Percentiles rank a stretch among this genome's conserved stretches.
phyloP scores from a whole-genome alignment of 2,797 vertebrate genomes.

The Dicrostonyx torquatus region DNA sequence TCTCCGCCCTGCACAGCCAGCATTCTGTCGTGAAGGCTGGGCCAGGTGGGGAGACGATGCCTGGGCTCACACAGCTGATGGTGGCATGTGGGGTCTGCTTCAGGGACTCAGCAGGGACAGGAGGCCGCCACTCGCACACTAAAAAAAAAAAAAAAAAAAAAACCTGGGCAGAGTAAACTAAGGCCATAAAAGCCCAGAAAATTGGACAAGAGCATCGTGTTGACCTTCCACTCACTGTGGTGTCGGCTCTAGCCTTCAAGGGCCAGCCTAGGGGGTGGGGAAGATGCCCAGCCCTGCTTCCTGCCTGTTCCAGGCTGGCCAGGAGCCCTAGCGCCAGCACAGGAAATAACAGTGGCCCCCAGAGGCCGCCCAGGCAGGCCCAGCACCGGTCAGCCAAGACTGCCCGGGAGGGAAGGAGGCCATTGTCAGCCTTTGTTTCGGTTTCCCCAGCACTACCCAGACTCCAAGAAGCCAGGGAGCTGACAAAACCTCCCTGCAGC shows the following conservation, averaged over 20 bases:
- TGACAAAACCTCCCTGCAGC: slow-evolving; percentile 52
- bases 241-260: slow-evolving; percentile 21
- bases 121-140: not conserved
- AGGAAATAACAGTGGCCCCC: slow-evolving; percentile 80
- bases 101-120: not conserved
- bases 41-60: not conserved
- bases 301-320: slow-evolving; percentile 71
- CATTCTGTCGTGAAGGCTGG: not conserved
- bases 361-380: slow-evolving; percentile 65
- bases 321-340: slow-evolving; percentile 73
- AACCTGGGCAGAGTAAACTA: not conserved
- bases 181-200: not conserved
- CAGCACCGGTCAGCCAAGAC: not conserved
- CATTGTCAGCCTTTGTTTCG: slow-evolving; percentile 78
- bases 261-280: slow-evolving; percentile 56
- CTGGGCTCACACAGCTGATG: slow-evolving; percentile 5
- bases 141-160: not conserved
- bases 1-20: not conserved
- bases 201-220: accelerated
- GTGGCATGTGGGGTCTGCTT: not conserved
- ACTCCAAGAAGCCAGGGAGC: slow-evolving; percentile 68
- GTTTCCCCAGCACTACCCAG: slow-evolving; percentile 59
- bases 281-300: slow-evolving; percentile 75
- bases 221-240: not conserved
- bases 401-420: slow-evolving; percentile 75